These are phyloP conservation scores for Menura novaehollandiae DNA, from an alignment of 2,113 vertebrate genomes.

Conservation along the genomic window DNA sequence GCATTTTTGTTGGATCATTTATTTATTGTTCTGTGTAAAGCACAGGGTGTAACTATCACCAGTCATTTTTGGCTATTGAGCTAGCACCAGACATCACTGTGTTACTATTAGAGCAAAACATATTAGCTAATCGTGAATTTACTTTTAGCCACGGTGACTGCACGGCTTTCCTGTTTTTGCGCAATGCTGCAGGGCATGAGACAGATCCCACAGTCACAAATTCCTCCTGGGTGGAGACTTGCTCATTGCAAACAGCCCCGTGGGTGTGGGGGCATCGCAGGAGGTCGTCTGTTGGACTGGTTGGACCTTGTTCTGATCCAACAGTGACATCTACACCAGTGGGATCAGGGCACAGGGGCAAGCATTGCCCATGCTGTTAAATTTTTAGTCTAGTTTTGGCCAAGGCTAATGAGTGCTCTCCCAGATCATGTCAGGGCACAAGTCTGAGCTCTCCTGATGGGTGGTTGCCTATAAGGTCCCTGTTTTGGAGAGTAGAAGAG, in stretches of 20 bases:
- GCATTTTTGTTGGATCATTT: conserved; percentile 54
- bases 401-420: background rate
- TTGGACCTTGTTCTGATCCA: background rate
- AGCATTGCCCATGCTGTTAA: fast-evolving
- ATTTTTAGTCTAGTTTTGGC: background rate
- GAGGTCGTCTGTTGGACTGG: background rate
- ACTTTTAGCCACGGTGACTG: conserved; percentile 55
- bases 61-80: conserved; percentile 58
- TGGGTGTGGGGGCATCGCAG: background rate
- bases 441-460: background rate
- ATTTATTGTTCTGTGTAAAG: conserved; percentile 60
- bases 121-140: conserved; percentile 61
- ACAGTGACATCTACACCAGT: background rate
- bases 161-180: conserved; percentile 46
- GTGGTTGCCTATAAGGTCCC: fast-evolving
- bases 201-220: conserved; percentile 28
- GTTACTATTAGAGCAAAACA: conserved; percentile 59
- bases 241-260: background rate
- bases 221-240: conserved; percentile 37
- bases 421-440: background rate
- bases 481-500: background rate
- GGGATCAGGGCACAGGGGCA: background rate
- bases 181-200: background rate
- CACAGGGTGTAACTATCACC: conserved; percentile 62
- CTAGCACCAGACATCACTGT: conserved; percentile 42